A percentile compares a stretch with the other conserved stretches of the same genome.
phyloP scores from a whole-genome alignment of 2,113 vertebrate species.

The Poeciliopsis retropinna region DNA sequence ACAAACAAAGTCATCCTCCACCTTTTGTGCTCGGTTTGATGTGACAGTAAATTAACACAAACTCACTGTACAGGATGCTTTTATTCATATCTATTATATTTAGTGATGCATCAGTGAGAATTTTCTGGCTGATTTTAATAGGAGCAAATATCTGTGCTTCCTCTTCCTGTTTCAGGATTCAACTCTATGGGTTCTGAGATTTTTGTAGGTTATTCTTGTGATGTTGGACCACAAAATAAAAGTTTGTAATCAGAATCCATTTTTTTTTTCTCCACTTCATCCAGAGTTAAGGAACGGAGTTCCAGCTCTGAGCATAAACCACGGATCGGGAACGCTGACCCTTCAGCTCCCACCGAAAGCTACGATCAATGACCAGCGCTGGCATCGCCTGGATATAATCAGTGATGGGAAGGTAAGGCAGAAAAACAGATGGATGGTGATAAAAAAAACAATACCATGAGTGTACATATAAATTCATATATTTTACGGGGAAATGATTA shows the following conservation, averaged over 20 bases:
- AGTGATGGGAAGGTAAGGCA: constrained; percentile 84
- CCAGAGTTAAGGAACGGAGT: constrained; percentile 85
- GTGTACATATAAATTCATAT: neutral
- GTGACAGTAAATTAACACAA: too few relatives aligned
- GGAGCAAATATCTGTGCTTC: too few relatives aligned
- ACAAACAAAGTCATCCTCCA: neutral
- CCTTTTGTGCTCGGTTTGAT: neutral
- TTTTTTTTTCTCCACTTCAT: constrained; percentile 6
- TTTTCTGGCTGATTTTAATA: too few relatives aligned
- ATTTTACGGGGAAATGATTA: neutral
- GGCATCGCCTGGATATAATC: constrained; percentile 87
- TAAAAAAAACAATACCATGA: neutral
- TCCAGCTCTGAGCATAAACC: constrained; percentile 83
- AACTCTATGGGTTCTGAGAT: too few relatives aligned
- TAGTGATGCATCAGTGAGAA: neutral
- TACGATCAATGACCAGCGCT: constrained; percentile 83
- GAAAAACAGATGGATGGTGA: neutral
- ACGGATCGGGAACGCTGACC: constrained; percentile 84
- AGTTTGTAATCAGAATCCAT: neutral
- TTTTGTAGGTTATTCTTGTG: too few relatives aligned
- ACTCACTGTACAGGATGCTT: too few relatives aligned
- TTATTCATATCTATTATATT: too few relatives aligned
- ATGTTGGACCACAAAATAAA: too few relatives aligned
- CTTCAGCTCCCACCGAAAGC: constrained; percentile 79
- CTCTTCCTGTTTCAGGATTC: too few relatives aligned